Conservation (phyloP, 1,140 invertebrate genomes). For the Helicoverpa armigera region DNA sequence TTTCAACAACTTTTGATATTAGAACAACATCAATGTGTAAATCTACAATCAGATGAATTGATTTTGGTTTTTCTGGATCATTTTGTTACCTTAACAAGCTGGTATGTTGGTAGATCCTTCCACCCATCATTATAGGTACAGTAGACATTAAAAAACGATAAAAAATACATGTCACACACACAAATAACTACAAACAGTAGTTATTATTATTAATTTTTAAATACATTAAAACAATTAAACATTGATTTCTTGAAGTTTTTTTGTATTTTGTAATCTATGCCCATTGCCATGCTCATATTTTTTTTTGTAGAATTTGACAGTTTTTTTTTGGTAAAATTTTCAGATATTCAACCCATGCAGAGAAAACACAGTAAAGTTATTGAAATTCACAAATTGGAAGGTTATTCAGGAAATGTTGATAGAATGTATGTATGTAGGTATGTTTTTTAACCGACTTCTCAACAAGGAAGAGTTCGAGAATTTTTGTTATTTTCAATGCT, state of each 20-base stretch:
- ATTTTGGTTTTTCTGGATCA: slow-evolving; percentile 74
- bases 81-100: slow-evolving; percentile 87
- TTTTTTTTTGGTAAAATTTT: neutral
- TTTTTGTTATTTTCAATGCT: no score
- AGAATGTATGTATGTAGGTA: no score
- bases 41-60: slow-evolving; percentile 81
- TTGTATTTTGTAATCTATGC: no score
- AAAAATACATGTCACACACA: slow-evolving; percentile 86
- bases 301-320: neutral
- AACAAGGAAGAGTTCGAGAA: no score
- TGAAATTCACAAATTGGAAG: neutral
- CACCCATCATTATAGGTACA: slow-evolving; percentile 84
- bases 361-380: neutral
- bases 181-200: slow-evolving; percentile 82
- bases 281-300: slow-evolving; percentile 8
- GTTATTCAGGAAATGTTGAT: slow-evolving; percentile 8
- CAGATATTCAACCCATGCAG: neutral
- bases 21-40: slow-evolving; percentile 74
- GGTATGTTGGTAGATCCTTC: slow-evolving; percentile 88
- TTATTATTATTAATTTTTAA: slow-evolving; percentile 46
- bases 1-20: neutral
- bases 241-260: neutral
- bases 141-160: slow-evolving; percentile 85
- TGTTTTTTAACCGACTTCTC: no score
- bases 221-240: slow-evolving; percentile 2